Evolutionary conservation across 2,797 vertebrate species (phyloP).

Genomic region (Gambelia wislizenii): DNA sequence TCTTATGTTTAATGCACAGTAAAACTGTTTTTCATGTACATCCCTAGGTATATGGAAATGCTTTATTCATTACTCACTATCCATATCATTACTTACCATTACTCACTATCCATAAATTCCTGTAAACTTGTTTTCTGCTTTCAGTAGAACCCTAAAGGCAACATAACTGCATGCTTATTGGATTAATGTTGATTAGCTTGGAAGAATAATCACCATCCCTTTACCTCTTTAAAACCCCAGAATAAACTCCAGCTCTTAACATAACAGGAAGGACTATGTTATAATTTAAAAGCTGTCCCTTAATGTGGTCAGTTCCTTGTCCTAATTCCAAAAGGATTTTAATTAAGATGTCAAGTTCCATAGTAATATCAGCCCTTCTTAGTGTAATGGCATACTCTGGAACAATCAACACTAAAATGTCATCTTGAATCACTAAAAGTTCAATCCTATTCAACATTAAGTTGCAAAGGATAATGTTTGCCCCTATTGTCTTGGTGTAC

Average conservation of each 20-base stretch:
- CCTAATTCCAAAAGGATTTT: slow-evolving; percentile 44
- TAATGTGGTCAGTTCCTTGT: slow-evolving; percentile 66
- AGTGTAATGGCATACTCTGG: slow-evolving; percentile 26
- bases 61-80: slow-evolving; percentile 21
- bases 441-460: slow-evolving; percentile 25
- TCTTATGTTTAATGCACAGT: neutral
- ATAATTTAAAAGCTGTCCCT: slow-evolving; percentile 64
- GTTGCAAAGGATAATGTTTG: slow-evolving; percentile 36
- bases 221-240: slow-evolving; percentile 69
- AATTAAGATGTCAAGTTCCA: neutral
- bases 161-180: neutral
- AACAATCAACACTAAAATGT: slow-evolving; percentile 40
- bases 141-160: slow-evolving; percentile 15
- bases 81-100: no score
- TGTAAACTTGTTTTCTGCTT: neutral
- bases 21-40: slow-evolving; percentile 18
- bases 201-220: slow-evolving; percentile 63
- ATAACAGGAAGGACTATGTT: slow-evolving; percentile 64
- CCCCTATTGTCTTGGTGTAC: slow-evolving; percentile 29
- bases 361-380: slow-evolving; percentile 16
- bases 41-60: neutral
- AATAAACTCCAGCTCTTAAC: slow-evolving; percentile 66
- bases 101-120: neutral
- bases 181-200: slow-evolving; percentile 58
- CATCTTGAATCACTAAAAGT: slow-evolving; percentile 21